These are phyloP conservation scores for Chelon labrosus DNA, from an alignment of 2,797 vertebrate species.

Conservation along the genomic window DNA sequence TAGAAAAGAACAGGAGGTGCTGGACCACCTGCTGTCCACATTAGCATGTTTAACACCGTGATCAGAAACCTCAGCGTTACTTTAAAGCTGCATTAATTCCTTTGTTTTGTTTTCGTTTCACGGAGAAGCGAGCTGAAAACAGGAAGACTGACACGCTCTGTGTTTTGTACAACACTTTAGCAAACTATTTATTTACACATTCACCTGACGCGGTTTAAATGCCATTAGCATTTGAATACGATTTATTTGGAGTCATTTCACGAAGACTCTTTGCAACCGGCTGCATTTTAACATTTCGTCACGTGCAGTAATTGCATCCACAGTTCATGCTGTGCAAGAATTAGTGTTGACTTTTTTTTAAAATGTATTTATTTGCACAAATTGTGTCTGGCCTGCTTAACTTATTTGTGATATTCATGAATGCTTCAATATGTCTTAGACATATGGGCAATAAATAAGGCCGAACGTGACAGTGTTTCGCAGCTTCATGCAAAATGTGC, in stretches of 20 bases:
- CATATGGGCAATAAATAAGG: conserved; percentile 26
- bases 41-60: background rate
- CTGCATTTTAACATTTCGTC: background rate
- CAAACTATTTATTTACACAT: background rate
- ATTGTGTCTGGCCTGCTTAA: conserved; percentile 3
- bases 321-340: background rate
- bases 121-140: background rate
- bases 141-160: background rate
- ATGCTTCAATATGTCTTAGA: conserved; percentile 13
- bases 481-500: conserved; percentile 6
- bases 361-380: too few relatives aligned
- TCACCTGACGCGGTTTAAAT: background rate
- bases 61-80: background rate
- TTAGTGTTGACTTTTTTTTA: background rate
- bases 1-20: background rate
- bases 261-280: too few relatives aligned
- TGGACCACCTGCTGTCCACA: background rate
- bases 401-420: conserved; percentile 11
- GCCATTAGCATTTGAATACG: background rate
- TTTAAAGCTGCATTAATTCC: background rate
- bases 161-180: background rate
- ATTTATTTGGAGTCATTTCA: background rate
- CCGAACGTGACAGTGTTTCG: conserved; percentile 5
- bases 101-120: background rate
- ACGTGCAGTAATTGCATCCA: background rate